Base-by-base conservation (phyloP, 2,888 invertebrate genomes). In the Eristalinus sepulchralis region DNA sequence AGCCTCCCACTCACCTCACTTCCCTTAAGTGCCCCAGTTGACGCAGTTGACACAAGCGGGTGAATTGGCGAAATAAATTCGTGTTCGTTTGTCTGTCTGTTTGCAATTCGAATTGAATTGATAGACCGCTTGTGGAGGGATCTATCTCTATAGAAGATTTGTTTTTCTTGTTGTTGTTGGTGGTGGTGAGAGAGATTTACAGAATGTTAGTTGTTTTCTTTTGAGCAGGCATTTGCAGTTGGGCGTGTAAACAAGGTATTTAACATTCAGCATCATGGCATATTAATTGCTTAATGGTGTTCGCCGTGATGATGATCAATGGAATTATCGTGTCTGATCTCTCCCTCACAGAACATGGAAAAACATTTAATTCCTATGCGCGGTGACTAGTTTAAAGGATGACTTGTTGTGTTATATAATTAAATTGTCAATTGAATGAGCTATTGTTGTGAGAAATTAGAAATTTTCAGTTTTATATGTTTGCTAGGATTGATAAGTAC, bases 251-350 rank as follows among this genome's bases (percentile, higher is more conserved):
- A 63, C 63, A 77, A 64, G 64, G 57, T 71, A 24, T 34, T 64
- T 22, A 71, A 17, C 31, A 64, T 71, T 63, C 24, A 63, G 6
- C 34, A 64, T 71, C 64, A 71, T 79, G 59, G 53, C 55, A 36
- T 70, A 39, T 63, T 62, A 33, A 68, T 77, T 77, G 33, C 22
- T 17, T 62, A 62, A 27, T 53, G 60, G 68, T 53, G 77, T 68
- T 78, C 70, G 63, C 70, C 63, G 53, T 60, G 66, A 66, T 76
- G 60, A 60, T 76, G 76, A 76, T 76, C 67, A 77, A 31, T 47
- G 39, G 64, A 71, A 71, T 71, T 71, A 71, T 71, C 71, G 13
- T 57, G 59, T 33, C 64, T 13, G 27, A 70, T 70, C 63, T 77
- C 47, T 47, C 36, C 0, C 47, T 47, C 17, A 17, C 1, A 17